phyloP scores from a whole-genome alignment of 1,140 invertebrate genomes.

The Drosophila tsacasi region DNA sequence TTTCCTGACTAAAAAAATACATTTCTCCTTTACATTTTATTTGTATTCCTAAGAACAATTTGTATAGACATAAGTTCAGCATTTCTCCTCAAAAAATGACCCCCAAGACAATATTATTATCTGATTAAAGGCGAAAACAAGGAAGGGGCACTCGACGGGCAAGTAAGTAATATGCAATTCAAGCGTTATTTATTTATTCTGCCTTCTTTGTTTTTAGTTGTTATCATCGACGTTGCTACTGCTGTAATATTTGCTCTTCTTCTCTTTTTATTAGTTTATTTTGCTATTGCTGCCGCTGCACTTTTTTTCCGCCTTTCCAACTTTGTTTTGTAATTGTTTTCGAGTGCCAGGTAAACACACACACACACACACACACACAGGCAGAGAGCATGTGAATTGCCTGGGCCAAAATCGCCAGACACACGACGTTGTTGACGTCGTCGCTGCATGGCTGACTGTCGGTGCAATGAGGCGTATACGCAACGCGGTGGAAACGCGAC shows the following conservation, averaged over 20 bases:
- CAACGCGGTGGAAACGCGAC: slow-evolving; percentile 10
- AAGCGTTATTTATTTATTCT: slow-evolving; percentile 16
- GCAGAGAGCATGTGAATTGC: slow-evolving; percentile 20
- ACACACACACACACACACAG: not conserved
- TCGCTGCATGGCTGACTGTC: slow-evolving; percentile 16
- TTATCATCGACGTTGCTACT: slow-evolving; percentile 25
- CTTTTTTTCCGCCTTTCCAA: slow-evolving; percentile 13
- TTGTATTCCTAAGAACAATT: not conserved
- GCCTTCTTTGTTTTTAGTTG: slow-evolving; percentile 9
- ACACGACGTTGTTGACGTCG: slow-evolving; percentile 7
- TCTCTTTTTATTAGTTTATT: slow-evolving; percentile 23
- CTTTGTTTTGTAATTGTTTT: slow-evolving; percentile 62
- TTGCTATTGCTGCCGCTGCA: slow-evolving; percentile 7
- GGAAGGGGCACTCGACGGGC: slow-evolving; percentile 35
- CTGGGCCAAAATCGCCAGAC: slow-evolving; percentile 36
- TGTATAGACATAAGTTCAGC: not conserved
- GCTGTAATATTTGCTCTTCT: slow-evolving; percentile 43
- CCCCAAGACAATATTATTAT: not conserved
- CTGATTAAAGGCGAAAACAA: slow-evolving; percentile 26
- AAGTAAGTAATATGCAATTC: slow-evolving; percentile 48
- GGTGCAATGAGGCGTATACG: slow-evolving; percentile 42
- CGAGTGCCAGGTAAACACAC: slow-evolving; percentile 25
- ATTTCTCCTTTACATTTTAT: not conserved
- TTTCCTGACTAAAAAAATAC: not conserved
- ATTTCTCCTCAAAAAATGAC: not conserved